A percentile compares a stretch with the other conserved stretches of the same genome.
Evolutionary conservation across 92 coral and sea anemone genomes (phyloP).

Genomic region (Ricordea florida): DNA sequence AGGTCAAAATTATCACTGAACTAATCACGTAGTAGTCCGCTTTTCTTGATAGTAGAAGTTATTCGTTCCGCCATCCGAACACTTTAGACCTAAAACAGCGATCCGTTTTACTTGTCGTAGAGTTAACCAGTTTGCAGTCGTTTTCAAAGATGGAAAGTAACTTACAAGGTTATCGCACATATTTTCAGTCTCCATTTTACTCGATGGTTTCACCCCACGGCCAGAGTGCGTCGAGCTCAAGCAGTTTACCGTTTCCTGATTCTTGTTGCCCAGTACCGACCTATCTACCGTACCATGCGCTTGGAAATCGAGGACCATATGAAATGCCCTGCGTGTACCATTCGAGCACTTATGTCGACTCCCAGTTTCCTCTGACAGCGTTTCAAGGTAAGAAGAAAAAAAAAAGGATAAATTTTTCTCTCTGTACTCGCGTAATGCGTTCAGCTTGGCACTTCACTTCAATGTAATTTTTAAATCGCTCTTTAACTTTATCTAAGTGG

Average conservation of each 20-base stretch:
- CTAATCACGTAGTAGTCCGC: too few species aligned
- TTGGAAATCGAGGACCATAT: conserved; percentile 39
- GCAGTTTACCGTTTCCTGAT: conserved; percentile 63
- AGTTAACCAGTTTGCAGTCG: too few species aligned
- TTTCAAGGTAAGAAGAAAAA: conserved; percentile 64
- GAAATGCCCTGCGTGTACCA: conserved; percentile 73
- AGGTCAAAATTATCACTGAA: too few species aligned
- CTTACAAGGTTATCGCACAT: conserved; percentile 62
- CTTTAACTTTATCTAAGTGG: too few species aligned
- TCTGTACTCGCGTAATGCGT: too few species aligned
- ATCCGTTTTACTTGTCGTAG: conserved; percentile 11
- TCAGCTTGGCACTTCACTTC: too few species aligned
- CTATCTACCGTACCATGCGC: conserved; percentile 53
- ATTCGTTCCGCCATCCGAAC: conserved; percentile 11
- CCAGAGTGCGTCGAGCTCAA: conserved; percentile 39
- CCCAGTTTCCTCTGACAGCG: conserved; percentile 53
- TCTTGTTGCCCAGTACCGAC: conserved; percentile 72
- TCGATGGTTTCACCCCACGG: conserved; percentile 72
- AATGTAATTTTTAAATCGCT: too few species aligned
- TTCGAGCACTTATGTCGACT: conserved; percentile 48
- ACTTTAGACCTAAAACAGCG: background rate
- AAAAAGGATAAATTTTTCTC: too few species aligned
- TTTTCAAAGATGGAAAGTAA: conserved; percentile 64
- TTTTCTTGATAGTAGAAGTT: too few species aligned
- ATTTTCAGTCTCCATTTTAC: conserved; percentile 74